A percentile compares a stretch with the other conserved stretches of the same genome.
phyloP scores from a whole-genome alignment of 35 echinoderm and acorn worm species.

The Nesometra sesokonis region DNA sequence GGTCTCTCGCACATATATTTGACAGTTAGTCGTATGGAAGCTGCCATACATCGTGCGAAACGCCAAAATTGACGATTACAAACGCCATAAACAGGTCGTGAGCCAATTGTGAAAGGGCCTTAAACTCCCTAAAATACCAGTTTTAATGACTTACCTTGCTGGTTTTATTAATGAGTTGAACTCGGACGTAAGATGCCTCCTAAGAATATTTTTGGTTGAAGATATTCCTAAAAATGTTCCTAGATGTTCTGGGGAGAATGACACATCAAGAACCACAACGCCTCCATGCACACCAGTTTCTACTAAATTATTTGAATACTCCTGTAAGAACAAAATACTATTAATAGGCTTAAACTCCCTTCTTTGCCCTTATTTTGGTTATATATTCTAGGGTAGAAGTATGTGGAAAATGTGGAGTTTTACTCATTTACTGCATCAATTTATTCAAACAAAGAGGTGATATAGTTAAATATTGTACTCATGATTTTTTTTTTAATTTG shows the following conservation, averaged over 20 bases:
- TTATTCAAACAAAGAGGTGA: too few species aligned
- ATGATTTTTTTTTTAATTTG: too few species aligned
- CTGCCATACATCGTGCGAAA: too few species aligned
- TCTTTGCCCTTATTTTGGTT: too few species aligned
- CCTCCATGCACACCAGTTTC: slow-evolving; percentile 96
- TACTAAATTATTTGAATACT: slow-evolving; percentile 88
- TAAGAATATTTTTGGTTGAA: slow-evolving; percentile 81
- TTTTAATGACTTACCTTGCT: slow-evolving; percentile 68
- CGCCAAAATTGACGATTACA: too few species aligned
- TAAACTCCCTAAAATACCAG: too few species aligned
- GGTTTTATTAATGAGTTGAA: slow-evolving; percentile 72
- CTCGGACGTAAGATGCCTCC: slow-evolving; percentile 82
- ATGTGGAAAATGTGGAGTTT: background rate
- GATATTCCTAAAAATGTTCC: slow-evolving; percentile 90
- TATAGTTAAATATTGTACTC: too few species aligned
- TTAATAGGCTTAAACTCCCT: too few species aligned
- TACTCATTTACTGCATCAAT: background rate
- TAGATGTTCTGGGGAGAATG: slow-evolving; percentile 89
- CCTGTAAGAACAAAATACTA: slow-evolving; percentile 28
- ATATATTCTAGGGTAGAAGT: background rate
- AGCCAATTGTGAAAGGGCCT: too few species aligned
- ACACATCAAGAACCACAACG: slow-evolving; percentile 79
- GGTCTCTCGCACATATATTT: too few species aligned
- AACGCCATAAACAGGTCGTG: too few species aligned
- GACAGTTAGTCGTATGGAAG: too few species aligned